phyloP scores from a whole-genome alignment of 2,797 vertebrate species.

The Crenichthys baileyi region DNA sequence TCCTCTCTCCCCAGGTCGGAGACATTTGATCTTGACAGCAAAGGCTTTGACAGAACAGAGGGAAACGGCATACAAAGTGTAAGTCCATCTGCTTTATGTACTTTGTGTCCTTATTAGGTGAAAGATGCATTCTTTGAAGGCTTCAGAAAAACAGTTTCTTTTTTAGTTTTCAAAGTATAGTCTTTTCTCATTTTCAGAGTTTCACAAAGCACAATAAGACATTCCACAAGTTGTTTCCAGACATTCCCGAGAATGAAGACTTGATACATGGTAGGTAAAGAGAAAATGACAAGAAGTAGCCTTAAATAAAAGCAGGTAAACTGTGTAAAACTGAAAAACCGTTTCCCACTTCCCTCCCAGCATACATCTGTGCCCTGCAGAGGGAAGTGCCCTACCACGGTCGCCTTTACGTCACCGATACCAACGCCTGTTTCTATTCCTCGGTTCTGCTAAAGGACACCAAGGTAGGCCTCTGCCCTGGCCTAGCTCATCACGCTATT shows the following conservation, averaged over 20 bases:
- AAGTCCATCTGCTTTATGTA: conserved; percentile 37
- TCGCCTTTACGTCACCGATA: conserved; percentile 84
- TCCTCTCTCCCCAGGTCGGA: conserved; percentile 74
- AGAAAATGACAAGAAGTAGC: accelerated
- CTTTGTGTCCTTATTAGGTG: neutral
- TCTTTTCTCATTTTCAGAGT: conserved; percentile 63
- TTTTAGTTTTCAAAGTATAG: neutral
- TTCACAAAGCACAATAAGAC: conserved; percentile 82
- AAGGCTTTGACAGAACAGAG: conserved; percentile 56
- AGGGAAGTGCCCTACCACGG: conserved; percentile 88
- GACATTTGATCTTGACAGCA: conserved; percentile 75
- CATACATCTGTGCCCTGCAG: conserved; percentile 89
- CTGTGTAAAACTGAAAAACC: neutral
- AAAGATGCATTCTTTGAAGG: neutral
- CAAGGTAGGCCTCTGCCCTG: conserved; percentile 73
- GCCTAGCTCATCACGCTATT: neutral
- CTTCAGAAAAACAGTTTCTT: neutral
- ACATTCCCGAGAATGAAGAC: conserved; percentile 78
- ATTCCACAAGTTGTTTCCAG: conserved; percentile 87
- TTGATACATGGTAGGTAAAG: conserved; percentile 82
- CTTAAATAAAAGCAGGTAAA: neutral
- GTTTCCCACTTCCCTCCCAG: conserved; percentile 54
- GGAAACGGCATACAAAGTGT: conserved; percentile 75
- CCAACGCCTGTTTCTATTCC: conserved; percentile 85
- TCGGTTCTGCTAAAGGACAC: conserved; percentile 87